Base-by-base conservation (phyloP, 2,113 vertebrate species). In the Larimichthys polyactis region DNA sequence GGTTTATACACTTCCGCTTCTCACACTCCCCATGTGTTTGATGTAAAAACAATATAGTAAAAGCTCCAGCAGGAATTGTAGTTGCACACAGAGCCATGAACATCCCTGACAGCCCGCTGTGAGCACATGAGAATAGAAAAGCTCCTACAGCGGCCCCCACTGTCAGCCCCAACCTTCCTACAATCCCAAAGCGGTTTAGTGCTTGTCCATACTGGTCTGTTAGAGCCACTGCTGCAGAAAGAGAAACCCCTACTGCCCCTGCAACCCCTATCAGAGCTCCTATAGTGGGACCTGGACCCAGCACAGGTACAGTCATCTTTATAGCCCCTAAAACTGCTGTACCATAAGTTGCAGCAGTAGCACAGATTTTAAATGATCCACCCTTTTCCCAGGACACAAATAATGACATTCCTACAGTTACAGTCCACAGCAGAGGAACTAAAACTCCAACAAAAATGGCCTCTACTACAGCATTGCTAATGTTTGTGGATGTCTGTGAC, bases 191-290 rank as follows among this genome's bases (percentile, higher is more conserved):
- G 3, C 2, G 0, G 1, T 27, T 15, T 19, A 22, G 15, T 36
- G 36, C 6, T 36, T 8, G 36, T 27, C 63, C 68, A 70, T 46
- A 78, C n/a, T 24, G 5, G 5, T 69, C 16, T 32, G 68, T 51
- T 22, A 3, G 44, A 32, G 63, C 48, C 36, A 1, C 46, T 8
- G 69, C 81, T 70, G 73, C 86, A 48, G 63, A 44, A 16, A 87
- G 51, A 48, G 63, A 70, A 3, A 78, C 64, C 7, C 86, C 86
- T 15, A 64, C 74, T 65, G 73, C 68, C 20, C 73, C 86, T 19
- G 78, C 57, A 10, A 81, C 49, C 10, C 81, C 78, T 16, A 48
- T 27, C 51, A 87, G 69, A 78, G 49, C 78, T 27, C 78, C 86
- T 12, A 81, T 44, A 6, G 69, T n/a, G 1, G 74, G 63, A 43